phyloP scores from a whole-genome alignment of 2,113 vertebrate species.

The Corythoichthys intestinalis region DNA sequence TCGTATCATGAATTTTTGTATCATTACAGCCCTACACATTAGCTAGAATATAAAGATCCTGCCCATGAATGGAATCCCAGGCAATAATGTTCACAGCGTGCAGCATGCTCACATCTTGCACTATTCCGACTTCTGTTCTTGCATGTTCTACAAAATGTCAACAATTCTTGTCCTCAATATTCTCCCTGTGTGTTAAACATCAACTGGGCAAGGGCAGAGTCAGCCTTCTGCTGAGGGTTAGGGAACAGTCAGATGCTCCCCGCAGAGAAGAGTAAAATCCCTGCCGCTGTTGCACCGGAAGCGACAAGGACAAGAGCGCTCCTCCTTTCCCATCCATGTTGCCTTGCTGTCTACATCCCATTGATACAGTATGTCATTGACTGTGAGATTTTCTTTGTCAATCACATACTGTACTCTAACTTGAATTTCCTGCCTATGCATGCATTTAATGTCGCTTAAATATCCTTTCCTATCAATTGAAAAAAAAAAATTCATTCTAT shows the following conservation, averaged over 20 bases:
- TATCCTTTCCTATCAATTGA: background rate
- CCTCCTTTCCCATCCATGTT: conserved; percentile 33
- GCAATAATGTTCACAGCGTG: conserved; percentile 36
- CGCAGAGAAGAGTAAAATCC: conserved; percentile 54
- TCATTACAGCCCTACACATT: conserved; percentile 16
- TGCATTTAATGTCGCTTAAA: background rate
- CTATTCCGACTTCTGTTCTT: conserved; percentile 39
- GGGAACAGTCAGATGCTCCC: conserved; percentile 61
- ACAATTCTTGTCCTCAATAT: conserved; percentile 24
- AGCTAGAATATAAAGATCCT: conserved; percentile 13
- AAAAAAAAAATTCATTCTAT: background rate
- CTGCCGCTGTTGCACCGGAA: conserved; percentile 64
- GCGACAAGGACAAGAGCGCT: conserved; percentile 54
- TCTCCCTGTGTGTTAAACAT: conserved; percentile 57
- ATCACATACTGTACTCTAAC: background rate
- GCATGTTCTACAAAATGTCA: conserved; percentile 45
- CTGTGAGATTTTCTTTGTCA: background rate
- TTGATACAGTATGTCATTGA: conserved; percentile 11
- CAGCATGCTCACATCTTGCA: conserved; percentile 33
- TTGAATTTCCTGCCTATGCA: background rate
- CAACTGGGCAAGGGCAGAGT: conserved; percentile 51
- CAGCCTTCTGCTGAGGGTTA: conserved; percentile 58
- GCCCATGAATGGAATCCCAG: conserved; percentile 31
- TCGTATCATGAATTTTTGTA: no score
- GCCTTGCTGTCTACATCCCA: conserved; percentile 36